These are phyloP conservation scores for Lathamus discolor DNA, from an alignment of 2,113 vertebrate genomes.

Conservation along the genomic window DNA sequence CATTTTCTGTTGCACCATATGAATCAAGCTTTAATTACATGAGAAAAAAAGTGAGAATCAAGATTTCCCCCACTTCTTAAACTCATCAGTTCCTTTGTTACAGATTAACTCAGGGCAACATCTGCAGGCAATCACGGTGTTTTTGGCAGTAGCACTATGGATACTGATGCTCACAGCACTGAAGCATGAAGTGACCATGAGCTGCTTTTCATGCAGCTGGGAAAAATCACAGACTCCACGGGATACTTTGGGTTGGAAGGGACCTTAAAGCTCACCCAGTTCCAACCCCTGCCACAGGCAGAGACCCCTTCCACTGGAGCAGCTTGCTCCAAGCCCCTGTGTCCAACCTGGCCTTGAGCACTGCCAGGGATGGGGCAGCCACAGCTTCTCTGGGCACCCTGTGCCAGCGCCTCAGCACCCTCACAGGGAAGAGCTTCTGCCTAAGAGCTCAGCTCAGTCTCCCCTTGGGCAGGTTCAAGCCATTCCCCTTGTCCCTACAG, in stretches of 20 bases:
- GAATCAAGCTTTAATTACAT: background rate
- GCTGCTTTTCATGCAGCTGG: background rate
- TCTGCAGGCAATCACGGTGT: background rate
- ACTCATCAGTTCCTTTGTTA: background rate
- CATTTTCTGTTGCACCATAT: accelerated
- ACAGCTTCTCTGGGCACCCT: too few relatives aligned
- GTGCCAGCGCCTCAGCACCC: too few relatives aligned
- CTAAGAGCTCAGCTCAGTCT: too few relatives aligned
- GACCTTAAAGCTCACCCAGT: background rate
- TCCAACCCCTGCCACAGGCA: accelerated
- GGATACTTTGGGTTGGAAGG: background rate
- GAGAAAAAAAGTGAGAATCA: background rate
- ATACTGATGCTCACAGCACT: background rate
- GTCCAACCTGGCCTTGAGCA: too few relatives aligned
- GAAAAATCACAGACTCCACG: background rate
- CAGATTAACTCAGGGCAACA: background rate
- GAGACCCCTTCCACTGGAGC: background rate
- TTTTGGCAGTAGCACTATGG: background rate
- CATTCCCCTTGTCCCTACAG: too few relatives aligned
- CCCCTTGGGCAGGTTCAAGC: too few relatives aligned
- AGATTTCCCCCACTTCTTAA: background rate
- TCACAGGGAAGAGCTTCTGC: too few relatives aligned
- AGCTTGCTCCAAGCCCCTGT: too few relatives aligned
- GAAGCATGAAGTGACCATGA: background rate
- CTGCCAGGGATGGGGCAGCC: too few relatives aligned